Evolutionary conservation across 2,888 invertebrate species (phyloP).

Genomic region (Gastracanthus pulcherrimus): DNA sequence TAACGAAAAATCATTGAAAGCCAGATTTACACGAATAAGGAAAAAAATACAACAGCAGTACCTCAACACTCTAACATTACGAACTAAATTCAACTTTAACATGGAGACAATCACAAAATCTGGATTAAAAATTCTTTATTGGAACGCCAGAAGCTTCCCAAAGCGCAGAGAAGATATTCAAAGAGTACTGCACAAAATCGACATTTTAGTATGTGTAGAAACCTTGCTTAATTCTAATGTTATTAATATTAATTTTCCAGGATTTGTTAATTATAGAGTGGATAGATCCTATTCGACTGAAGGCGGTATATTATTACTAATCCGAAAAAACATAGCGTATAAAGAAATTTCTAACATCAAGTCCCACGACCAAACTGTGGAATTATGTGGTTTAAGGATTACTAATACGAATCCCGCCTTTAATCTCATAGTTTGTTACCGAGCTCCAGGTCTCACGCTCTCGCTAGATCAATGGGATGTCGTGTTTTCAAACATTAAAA

Average conservation of each 20-base stretch:
- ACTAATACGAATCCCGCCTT: background rate
- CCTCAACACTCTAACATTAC: too few species aligned
- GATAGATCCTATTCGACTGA: background rate
- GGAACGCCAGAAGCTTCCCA: background rate
- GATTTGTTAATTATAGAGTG: background rate
- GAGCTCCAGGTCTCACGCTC: background rate
- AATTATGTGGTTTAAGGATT: too few species aligned
- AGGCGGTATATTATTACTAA: conserved; percentile 10
- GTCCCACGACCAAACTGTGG: too few species aligned
- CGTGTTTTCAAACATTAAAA: background rate
- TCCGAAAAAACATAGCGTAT: conserved; percentile 16
- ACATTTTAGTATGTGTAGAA: conserved; percentile 11
- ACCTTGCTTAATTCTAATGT: background rate
- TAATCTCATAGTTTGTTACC: background rate
- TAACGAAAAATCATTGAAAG: background rate
- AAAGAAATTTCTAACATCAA: background rate
- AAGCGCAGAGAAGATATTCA: background rate
- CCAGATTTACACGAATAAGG: conserved; percentile 13
- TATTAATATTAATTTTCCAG: background rate
- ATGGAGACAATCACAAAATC: background rate
- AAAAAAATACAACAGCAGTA: conserved; percentile 26
- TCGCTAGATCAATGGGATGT: background rate
- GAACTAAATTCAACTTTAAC: background rate
- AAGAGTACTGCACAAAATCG: background rate
- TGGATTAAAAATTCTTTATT: background rate